Evolutionary conservation across 2,797 vertebrate species (phyloP).

Genomic region (Poeciliopsis paucimaculata): DNA sequence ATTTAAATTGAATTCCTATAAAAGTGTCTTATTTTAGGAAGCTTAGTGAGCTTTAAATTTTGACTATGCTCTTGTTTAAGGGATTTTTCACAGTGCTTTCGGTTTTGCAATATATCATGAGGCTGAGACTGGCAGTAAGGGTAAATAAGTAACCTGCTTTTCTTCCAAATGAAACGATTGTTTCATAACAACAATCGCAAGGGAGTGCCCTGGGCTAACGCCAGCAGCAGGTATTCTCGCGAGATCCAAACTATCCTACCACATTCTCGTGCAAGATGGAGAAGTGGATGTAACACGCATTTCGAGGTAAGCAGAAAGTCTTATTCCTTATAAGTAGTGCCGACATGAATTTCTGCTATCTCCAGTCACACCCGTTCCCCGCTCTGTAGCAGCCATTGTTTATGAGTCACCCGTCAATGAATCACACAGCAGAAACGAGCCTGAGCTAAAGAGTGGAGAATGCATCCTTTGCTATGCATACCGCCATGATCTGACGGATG

Average conservation of each 20-base stretch:
- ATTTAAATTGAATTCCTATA: not conserved
- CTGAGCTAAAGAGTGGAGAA: slow-evolving; percentile 65
- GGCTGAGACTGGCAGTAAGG: not conserved
- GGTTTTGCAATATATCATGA: not conserved
- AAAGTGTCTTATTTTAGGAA: not conserved
- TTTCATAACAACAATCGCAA: slow-evolving; percentile 40
- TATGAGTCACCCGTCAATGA: not conserved
- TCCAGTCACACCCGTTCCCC: not conserved
- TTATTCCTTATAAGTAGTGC: slow-evolving; percentile 27
- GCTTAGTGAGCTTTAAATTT: not conserved
- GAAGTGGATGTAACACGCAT: slow-evolving; percentile 83
- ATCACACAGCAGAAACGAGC: not conserved
- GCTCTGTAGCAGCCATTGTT: not conserved
- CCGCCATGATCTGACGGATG: slow-evolving; percentile 84
- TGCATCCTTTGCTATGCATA: slow-evolving; percentile 77
- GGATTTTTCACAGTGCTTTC: not conserved
- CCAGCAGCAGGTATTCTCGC: slow-evolving; percentile 74
- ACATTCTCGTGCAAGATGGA: slow-evolving; percentile 86
- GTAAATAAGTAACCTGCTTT: not conserved
- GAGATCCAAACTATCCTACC: slow-evolving; percentile 72
- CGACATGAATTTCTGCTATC: slow-evolving; percentile 10
- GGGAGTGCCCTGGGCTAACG: slow-evolving; percentile 65
- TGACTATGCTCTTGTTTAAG: not conserved
- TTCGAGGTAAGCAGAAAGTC: slow-evolving; percentile 79
- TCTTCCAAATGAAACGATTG: slow-evolving; percentile 6